phyloP scores from a whole-genome alignment of 2,797 vertebrate genomes.

The Acrossocheilus wenchowensis region DNA sequence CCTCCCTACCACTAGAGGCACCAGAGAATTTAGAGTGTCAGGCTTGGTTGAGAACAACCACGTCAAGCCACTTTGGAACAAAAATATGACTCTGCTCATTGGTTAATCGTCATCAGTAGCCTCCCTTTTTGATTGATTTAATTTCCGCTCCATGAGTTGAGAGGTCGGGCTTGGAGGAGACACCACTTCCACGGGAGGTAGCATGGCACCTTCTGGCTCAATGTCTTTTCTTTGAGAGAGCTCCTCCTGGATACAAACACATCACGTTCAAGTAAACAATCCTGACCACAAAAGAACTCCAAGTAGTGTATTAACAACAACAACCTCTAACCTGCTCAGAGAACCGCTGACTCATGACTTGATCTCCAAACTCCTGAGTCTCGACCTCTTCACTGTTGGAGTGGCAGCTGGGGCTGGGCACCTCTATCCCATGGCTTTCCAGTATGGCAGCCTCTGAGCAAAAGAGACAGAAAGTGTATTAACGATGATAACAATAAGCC shows the following conservation, averaged over 20 bases:
- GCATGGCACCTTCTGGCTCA: constrained; percentile 73
- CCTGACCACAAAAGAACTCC: not conserved
- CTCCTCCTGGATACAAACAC: constrained; percentile 73
- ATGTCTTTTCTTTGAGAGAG: constrained; percentile 73
- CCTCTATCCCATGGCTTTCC: constrained; percentile 86
- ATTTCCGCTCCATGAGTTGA: constrained; percentile 75
- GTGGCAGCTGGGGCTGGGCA: constrained; percentile 84
- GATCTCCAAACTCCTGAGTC: constrained; percentile 81
- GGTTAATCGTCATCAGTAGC: constrained; percentile 81
- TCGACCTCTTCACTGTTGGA: constrained; percentile 84
- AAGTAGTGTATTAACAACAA: not conserved
- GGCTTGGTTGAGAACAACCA: constrained; percentile 41
- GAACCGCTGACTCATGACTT: constrained; percentile 78
- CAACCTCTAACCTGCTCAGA: constrained; percentile 72
- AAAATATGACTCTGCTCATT: constrained; percentile 59
- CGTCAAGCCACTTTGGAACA: constrained; percentile 59
- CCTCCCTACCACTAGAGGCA: constrained; percentile 76
- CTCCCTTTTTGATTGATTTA: constrained; percentile 79
- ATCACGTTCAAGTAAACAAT: constrained; percentile 6
- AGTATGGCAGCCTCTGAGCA: constrained; percentile 83
- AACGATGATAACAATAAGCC: not conserved
- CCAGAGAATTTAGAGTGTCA: constrained; percentile 63
- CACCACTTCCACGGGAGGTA: constrained; percentile 69
- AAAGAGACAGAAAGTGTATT: not conserved
- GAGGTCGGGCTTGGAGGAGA: constrained; percentile 73